phyloP scores from a whole-genome alignment of 2,797 vertebrate species.

The Pterois miles region DNA sequence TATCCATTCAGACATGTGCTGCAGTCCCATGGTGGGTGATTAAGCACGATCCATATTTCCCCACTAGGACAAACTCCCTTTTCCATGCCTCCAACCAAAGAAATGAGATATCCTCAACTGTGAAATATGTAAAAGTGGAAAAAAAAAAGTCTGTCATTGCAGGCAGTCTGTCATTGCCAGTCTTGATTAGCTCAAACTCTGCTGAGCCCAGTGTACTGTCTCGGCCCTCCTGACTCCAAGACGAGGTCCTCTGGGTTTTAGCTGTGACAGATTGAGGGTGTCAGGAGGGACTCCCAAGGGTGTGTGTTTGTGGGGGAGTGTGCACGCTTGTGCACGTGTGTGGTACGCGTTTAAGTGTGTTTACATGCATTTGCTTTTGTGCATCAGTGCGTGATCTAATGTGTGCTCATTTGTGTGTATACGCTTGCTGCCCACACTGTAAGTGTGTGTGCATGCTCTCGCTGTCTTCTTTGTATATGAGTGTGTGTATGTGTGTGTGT shows the following conservation, averaged over 20 bases:
- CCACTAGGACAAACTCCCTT: constrained; percentile 42
- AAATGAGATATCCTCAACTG: constrained; percentile 58
- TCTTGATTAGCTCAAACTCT: constrained; percentile 70
- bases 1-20: constrained; percentile 31
- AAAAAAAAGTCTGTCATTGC: constrained; percentile 58
- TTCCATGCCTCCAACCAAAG: constrained; percentile 52
- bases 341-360: constrained; percentile 27
- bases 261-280: constrained; percentile 80
- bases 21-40: constrained; percentile 44
- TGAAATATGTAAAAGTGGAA: constrained; percentile 63
- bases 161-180: constrained; percentile 74
- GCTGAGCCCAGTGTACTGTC: constrained; percentile 67
- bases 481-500: constrained; percentile 6
- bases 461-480: background rate
- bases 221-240: constrained; percentile 61
- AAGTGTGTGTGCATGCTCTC: constrained; percentile 4
- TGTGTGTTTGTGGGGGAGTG: constrained; percentile 19
- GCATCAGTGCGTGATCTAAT: constrained; percentile 42
- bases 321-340: constrained; percentile 1
- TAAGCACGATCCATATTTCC: constrained; percentile 42
- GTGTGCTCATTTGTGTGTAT: constrained; percentile 28
- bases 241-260: constrained; percentile 69
- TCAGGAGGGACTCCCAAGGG: constrained; percentile 69
- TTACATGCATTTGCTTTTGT: constrained; percentile 43
- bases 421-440: background rate